Evolutionary conservation across 2,888 invertebrate genomes (phyloP), one percentile per base, ranked within the genome.

Genomic region (Willowsia nigromaculata): DNA sequence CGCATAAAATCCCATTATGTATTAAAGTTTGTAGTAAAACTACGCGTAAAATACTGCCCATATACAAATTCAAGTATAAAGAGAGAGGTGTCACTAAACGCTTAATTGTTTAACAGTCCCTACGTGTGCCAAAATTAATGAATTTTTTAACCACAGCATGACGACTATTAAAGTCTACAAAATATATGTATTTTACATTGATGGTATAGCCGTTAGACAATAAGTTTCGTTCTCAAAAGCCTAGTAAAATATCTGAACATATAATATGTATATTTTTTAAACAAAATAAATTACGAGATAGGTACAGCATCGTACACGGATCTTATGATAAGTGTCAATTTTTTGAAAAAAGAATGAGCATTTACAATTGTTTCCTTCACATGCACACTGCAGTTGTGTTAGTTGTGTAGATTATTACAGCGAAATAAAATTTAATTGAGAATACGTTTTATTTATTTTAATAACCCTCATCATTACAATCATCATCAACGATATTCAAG

Each of bases 61-160:
- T 11, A 59, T n/a, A 15, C 25, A 59, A 27, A 27, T 27, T 2
- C 22, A 25, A 25, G 47, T 1, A 27, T 13, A 76, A 50, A 80
- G 13, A 59, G 65, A 33, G 25, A 85, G 85, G 85, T 85, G 85
- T 85, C 85, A 85, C 76, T 85, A 85, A 85, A 85, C 76, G 85
- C 76, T 85, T 85, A 85, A 85, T 85, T 85, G 85, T 76, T 85
- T 74, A 76, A 62, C 74, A 76, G 59, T 76, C 74, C 18, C 40
- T 30, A 76, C 85, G 85, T 85, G 85, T 85, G 85, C 85, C 85
- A 85, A 85, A 71, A 74, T 84, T 53, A 56, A 76, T 76, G 74
- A 85, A 76, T n/a, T 74, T 74, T 76, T 82, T 27, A 30, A 30
- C 33, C 82, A 18, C 65, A 53, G 53, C 78, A 78, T 30, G n/a